phyloP scores from a whole-genome alignment of 1,140 invertebrate species.

The Anthonomus grandis region DNA sequence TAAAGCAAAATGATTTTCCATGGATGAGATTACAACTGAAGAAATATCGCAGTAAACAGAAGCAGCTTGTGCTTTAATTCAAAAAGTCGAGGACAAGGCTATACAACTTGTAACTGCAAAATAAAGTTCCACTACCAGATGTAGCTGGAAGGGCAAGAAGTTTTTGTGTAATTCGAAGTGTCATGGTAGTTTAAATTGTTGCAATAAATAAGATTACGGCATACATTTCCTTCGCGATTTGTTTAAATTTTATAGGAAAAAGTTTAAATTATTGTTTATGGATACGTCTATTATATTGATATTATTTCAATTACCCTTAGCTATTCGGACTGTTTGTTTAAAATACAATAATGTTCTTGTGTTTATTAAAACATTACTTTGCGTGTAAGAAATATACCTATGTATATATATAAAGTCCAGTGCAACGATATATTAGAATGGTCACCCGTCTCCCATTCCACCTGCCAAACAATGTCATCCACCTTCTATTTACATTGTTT shows the following conservation, averaged over 20 bases:
- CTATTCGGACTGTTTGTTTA: not conserved
- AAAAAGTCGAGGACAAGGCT: slow-evolving; percentile 26
- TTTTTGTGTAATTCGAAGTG: slow-evolving; percentile 27
- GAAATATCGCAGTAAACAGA: slow-evolving; percentile 26
- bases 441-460: too few relatives aligned
- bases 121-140: slow-evolving; percentile 25
- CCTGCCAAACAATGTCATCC: too few relatives aligned
- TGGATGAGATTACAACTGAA: slow-evolving; percentile 25
- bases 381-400: not conserved
- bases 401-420: too few relatives aligned
- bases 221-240: slow-evolving; percentile 1
- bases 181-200: slow-evolving; percentile 24
- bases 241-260: slow-evolving; percentile 5
- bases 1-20: too few relatives aligned
- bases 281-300: slow-evolving; percentile 4
- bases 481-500: too few relatives aligned
- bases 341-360: not conserved
- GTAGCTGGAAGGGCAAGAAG: slow-evolving; percentile 23
- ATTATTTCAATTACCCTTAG: too few relatives aligned
- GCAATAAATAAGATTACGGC: slow-evolving; percentile 23
- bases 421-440: too few relatives aligned
- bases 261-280: not conserved
- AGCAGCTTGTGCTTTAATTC: slow-evolving; percentile 26
- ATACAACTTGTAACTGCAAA: slow-evolving; percentile 28
- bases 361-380: too few relatives aligned